Evolutionary conservation across 2,113 vertebrate genomes (phyloP), one percentile per base, ranked within the genome.

Genomic region (Scomber colias): DNA sequence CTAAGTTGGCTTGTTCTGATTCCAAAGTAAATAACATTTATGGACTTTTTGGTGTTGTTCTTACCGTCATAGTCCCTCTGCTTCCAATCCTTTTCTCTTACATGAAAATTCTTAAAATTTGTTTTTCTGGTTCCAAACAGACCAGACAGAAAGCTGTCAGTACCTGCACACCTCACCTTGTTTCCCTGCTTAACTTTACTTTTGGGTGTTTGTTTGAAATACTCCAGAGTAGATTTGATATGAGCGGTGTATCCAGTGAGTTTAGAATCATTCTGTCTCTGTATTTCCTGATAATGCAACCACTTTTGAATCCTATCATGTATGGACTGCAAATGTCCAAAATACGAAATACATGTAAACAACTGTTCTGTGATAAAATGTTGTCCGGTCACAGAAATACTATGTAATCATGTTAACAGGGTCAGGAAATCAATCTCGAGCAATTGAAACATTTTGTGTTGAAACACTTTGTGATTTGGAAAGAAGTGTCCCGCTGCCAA

Each of bases 111-210:
- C 35, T 40, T 9, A 40, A 9, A 9, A 7, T 40, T 2, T 40
- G 35, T 40, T 40, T 40, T 40, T 40, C 35, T 40, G 35, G 35
- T 40, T 40, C 7, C 9, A 40, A 40, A 9, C 35, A 40, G 35
- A 81, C 48, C 0, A 11, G 85, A 11, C 78, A 81, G 6, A 88
- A 69, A 68, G 89, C 81, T 0, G 5, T 86, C n/a, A 79, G 74
- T 1, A 87, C 85, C 49, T 87, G 83, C 54, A 30, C 63, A 3
- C 88, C 88, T 69, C 85, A 90, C 19, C 53, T 87, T 0, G 16
- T 10, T 0, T 82, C 83, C 0, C 71, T 90, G 0, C 0, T 87
- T 0, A 85, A 85, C 50, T 85, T 79, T 5, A 53, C 70, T 3
- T 80, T 80, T 5, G 82, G 77, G 0, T 61, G 55, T 16, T 50